Conservation (phyloP, 1,140 invertebrate species). For the Proales similis region DNA sequence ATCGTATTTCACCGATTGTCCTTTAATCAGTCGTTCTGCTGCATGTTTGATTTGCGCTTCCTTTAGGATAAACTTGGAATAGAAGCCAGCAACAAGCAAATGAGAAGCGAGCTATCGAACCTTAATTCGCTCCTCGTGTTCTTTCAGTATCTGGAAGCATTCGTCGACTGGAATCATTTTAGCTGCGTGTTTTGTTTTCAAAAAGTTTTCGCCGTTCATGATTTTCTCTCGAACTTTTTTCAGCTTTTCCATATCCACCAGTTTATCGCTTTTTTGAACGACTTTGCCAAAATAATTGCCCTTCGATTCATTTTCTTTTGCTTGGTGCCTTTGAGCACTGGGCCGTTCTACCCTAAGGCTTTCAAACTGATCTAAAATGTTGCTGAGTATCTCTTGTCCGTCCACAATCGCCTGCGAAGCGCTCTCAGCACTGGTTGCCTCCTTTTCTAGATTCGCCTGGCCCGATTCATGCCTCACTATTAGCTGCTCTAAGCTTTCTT, state of each 20-base stretch:
- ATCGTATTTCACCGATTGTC: slow-evolving; percentile 28
- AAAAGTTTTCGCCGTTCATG: background rate
- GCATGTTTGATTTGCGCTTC: slow-evolving; percentile 33
- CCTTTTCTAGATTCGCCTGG: no score
- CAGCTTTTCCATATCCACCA: slow-evolving; percentile 10
- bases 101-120: background rate
- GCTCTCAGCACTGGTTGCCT: no score
- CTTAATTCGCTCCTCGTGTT: slow-evolving; percentile 29
- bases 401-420: no score
- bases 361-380: background rate
- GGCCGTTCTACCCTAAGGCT: background rate
- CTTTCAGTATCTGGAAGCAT: slow-evolving; percentile 20
- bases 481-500: no score
- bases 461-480: no score
- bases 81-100: background rate
- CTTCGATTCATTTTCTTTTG: background rate
- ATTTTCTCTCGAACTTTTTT: slow-evolving; percentile 7
- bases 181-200: background rate
- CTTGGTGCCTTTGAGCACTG: background rate
- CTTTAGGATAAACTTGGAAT: background rate
- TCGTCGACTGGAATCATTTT: slow-evolving; percentile 35
- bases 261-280: background rate
- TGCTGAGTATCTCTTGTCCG: no score
- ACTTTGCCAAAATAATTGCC: slow-evolving; percentile 29
- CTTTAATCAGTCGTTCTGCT: slow-evolving; percentile 8